phyloP scores from a whole-genome alignment of 2,888 invertebrate genomes.

The Papilio elwesi region DNA sequence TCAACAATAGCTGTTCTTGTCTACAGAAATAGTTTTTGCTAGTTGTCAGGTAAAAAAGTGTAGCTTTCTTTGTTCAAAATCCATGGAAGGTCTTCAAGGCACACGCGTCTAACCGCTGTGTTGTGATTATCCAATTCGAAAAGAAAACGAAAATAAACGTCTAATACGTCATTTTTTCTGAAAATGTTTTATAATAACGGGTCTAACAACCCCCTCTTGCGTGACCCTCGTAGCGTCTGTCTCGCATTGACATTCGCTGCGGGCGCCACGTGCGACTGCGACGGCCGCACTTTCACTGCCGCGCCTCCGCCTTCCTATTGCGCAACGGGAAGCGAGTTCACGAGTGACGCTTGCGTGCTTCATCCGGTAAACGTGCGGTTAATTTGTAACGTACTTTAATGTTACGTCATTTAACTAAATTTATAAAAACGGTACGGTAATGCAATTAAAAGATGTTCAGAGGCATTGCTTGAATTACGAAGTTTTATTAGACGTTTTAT shows the following conservation, averaged over 20 bases:
- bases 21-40: too few relatives aligned
- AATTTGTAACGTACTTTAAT: constrained; percentile 7
- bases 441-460: not conserved
- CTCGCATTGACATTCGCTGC: constrained; percentile 55
- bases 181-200: constrained; percentile 21
- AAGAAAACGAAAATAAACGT: not conserved
- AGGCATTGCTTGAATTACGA: not conserved
- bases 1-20: too few relatives aligned
- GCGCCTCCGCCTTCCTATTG: constrained; percentile 55
- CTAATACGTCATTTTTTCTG: not conserved
- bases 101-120: too few relatives aligned
- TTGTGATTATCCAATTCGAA: too few relatives aligned
- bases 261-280: constrained; percentile 45
- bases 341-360: constrained; percentile 33
- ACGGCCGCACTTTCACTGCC: constrained; percentile 57
- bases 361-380: constrained; percentile 23
- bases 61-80: too few relatives aligned
- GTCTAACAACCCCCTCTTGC: not conserved
- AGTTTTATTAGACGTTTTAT: not conserved
- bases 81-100: too few relatives aligned
- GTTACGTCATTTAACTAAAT: constrained; percentile 16
- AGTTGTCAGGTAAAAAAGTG: too few relatives aligned
- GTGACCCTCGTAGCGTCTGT: constrained; percentile 31
- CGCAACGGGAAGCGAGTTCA: constrained; percentile 49
- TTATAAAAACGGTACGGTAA: constrained; percentile 3